Conservation (phyloP, 1,140 invertebrate genomes). For the Leptopilina clavipes region DNA sequence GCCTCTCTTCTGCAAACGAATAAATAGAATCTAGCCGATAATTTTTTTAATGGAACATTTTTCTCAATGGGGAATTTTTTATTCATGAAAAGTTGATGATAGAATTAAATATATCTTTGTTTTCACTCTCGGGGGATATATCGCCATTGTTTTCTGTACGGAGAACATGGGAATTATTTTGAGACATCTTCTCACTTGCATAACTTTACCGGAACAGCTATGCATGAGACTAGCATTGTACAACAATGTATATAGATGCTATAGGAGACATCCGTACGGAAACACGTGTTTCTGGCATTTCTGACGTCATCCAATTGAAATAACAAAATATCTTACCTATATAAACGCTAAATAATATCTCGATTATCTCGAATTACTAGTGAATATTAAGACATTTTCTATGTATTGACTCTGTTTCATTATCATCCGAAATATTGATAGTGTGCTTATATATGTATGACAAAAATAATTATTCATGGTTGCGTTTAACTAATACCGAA, state of each 20-base stretch:
- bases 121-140: slow-evolving; percentile 4
- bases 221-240: slow-evolving; percentile 16
- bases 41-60: no score
- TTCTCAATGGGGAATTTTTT: no score
- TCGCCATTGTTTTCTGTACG: background rate
- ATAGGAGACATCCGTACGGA: slow-evolving; percentile 14
- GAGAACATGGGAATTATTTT: background rate
- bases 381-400: no score
- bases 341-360: no score
- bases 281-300: slow-evolving; percentile 16
- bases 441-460: no score
- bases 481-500: background rate
- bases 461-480: no score
- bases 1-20: no score
- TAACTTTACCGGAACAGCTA: slow-evolving; percentile 7
- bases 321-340: background rate
- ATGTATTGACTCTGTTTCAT: no score
- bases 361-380: no score
- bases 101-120: background rate
- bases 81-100: no score
- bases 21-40: no score
- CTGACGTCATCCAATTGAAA: slow-evolving; percentile 10
- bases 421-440: no score
- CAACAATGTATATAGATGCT: background rate
- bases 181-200: background rate